Evolutionary conservation across 2,797 vertebrate genomes (phyloP), one percentile per base, ranked within the genome.

Genomic region (Anisognathus igniventris): DNA sequence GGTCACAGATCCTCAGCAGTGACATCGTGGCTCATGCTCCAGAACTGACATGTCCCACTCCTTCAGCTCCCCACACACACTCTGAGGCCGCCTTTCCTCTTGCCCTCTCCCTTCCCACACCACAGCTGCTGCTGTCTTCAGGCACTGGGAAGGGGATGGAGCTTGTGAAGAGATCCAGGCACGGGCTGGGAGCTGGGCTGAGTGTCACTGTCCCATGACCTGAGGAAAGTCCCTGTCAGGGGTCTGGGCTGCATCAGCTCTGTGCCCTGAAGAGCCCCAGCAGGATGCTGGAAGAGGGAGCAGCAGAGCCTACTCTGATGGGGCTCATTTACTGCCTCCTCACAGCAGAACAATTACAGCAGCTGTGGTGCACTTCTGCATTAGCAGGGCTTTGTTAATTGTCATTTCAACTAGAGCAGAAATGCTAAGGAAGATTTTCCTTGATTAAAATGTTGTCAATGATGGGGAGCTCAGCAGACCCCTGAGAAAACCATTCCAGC

Each of bases 371-470:
- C 53, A 23, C 45, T 83, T 62, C 47, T 62, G 20, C 20, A 72
- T 86, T 88, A 93, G 27, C 47, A n/a, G 50, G 19, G n/a, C 33
- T 86, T 86, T 58, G 62, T 72, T 95, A 95, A 96, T 92, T 90
- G 66, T 23, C 58, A 25, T 64, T 81, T 61, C 35, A 96, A 91
- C 66, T 77, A 5, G 76, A 93, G 82, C 37, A 0, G 42, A 92
- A 96, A 94, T 5, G 12, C 40, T 58, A 35, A 68, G 90, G 58
- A 80, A 83, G 70, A 62, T 61, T 77, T 75, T 68, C 77, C 85
- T 86, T 95, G 79, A 95, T 95, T 95, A 88, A 95, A 95, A 86
- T 9, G 28, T 83, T 92, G 31, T 10, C 70, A 42, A 25, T 78
- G 82, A 88, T 50, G 39, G 47, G 66, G 31, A 88, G 78, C 53